phyloP scores from a whole-genome alignment of 2,797 vertebrate species.

The Gobionotothen gibberifrons region DNA sequence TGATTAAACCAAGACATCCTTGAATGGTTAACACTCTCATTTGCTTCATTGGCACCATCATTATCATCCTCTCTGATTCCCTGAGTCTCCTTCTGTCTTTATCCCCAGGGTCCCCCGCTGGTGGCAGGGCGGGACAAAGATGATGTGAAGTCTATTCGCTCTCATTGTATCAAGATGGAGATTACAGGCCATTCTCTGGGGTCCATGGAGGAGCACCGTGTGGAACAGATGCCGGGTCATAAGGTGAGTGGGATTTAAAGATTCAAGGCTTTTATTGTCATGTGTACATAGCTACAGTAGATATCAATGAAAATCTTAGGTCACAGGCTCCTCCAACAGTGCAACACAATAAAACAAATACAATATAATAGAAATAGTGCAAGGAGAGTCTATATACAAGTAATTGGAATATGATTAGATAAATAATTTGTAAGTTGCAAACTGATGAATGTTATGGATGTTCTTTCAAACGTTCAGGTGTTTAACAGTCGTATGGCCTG shows the following conservation, averaged over 20 bases:
- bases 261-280: background rate
- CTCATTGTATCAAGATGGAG: slow-evolving; percentile 79
- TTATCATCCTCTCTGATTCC: slow-evolving; percentile 21
- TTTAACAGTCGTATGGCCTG: too few species aligned
- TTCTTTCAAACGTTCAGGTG: too few species aligned
- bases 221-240: slow-evolving; percentile 77
- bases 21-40: slow-evolving; percentile 4
- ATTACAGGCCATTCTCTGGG: slow-evolving; percentile 79
- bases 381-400: too few species aligned
- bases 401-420: too few species aligned
- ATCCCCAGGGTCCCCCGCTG: slow-evolving; percentile 72
- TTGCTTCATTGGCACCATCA: slow-evolving; percentile 22
- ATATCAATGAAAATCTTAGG: too few species aligned
- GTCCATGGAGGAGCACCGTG: slow-evolving; percentile 69
- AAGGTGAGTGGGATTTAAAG: slow-evolving; percentile 68
- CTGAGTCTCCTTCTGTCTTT: slow-evolving; percentile 9
- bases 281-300: too few species aligned
- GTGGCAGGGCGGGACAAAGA: slow-evolving; percentile 73
- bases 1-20: slow-evolving; percentile 10
- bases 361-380: too few species aligned
- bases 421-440: too few species aligned
- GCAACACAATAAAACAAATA: too few species aligned
- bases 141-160: slow-evolving; percentile 77
- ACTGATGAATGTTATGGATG: too few species aligned
- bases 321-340: too few species aligned